Conservation (phyloP, 2,113 vertebrate species). For the Numenius arquata region DNA sequence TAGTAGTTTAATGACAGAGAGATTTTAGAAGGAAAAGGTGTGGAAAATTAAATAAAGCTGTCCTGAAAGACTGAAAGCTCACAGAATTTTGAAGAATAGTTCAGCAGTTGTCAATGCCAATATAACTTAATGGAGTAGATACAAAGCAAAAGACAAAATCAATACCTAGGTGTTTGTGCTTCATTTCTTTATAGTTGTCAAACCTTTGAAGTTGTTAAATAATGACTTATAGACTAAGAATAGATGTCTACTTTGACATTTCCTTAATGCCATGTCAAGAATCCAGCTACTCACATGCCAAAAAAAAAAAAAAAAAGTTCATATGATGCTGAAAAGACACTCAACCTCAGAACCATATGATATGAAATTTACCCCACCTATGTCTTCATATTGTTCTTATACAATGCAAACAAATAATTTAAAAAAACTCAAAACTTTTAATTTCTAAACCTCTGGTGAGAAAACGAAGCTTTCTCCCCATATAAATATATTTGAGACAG, state of each 20-base stretch:
- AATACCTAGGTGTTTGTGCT: slow-evolving; percentile 9
- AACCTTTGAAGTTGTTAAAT: slow-evolving; percentile 43
- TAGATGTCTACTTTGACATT: slow-evolving; percentile 22
- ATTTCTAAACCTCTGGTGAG: background rate
- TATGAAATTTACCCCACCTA: background rate
- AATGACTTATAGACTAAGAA: slow-evolving; percentile 32
- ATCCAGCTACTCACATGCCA: background rate
- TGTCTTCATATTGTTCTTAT: background rate
- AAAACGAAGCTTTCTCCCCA: background rate
- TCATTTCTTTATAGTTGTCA: slow-evolving; percentile 26
- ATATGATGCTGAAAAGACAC: background rate
- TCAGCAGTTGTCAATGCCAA: slow-evolving; percentile 26
- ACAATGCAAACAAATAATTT: background rate
- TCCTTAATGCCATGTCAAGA: slow-evolving; percentile 27
- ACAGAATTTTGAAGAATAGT: slow-evolving; percentile 29
- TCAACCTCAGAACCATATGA: background rate
- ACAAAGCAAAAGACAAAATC: slow-evolving; percentile 43
- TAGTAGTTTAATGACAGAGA: background rate
- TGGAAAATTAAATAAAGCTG: slow-evolving; percentile 25
- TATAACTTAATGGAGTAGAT: slow-evolving; percentile 28
- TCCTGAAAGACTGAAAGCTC: slow-evolving; percentile 17
- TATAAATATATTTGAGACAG: background rate
- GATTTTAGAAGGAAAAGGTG: background rate
- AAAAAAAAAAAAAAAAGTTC: background rate
- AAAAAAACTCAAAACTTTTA: background rate